phyloP scores from a whole-genome alignment of 2,113 vertebrate species.

The Pterocles burchelli region DNA sequence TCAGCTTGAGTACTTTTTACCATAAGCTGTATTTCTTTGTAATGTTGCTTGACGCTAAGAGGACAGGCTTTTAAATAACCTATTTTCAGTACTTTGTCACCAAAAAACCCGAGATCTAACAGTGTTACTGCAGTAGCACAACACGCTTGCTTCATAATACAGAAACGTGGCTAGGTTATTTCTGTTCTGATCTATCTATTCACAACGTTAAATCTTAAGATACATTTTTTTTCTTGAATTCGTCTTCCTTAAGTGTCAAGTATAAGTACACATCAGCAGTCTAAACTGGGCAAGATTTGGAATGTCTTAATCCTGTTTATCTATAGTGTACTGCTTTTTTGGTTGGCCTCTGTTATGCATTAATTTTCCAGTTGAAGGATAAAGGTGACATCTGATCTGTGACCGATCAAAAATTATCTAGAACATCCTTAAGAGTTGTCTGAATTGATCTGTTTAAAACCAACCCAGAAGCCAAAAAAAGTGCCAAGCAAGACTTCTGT shows the following conservation, averaged over 20 bases:
- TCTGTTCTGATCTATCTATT: not conserved
- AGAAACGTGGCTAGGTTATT: not conserved
- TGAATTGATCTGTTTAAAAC: not conserved
- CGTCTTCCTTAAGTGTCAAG: not conserved
- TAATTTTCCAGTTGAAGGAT: not conserved
- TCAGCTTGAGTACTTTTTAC: not conserved
- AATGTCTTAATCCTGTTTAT: constrained; percentile 4
- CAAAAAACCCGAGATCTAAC: not conserved
- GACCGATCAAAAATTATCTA: not conserved
- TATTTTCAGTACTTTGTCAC: not conserved
- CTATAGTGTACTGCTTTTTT: not conserved
- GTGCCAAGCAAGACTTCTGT: not conserved
- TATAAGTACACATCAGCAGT: not conserved
- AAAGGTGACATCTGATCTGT: not conserved
- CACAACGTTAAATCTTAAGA: not conserved
- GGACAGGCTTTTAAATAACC: not conserved
- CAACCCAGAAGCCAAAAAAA: not conserved
- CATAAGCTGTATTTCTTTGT: not conserved
- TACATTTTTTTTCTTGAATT: not conserved
- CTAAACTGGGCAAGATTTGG: not conserved
- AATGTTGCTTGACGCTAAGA: not conserved
- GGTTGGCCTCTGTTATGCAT: not conserved
- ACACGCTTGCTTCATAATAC: not conserved
- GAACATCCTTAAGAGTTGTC: not conserved
- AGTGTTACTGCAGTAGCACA: not conserved